phyloP scores from a whole-genome alignment of 2,113 vertebrate genomes.

The Bos indicus region DNA sequence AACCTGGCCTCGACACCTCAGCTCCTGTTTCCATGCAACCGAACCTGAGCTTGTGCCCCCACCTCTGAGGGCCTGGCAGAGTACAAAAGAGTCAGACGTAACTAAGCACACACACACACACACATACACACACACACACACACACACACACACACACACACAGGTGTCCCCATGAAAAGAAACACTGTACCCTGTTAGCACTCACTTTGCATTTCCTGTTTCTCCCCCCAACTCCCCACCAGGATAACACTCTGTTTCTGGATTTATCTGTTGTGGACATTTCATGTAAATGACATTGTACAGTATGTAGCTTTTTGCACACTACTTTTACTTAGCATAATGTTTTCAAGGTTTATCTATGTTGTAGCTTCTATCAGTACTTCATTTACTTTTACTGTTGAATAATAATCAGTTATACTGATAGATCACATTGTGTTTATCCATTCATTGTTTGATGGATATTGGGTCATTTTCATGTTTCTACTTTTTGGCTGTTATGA shows the following conservation, averaged over 20 bases:
- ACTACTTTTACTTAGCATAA: background rate
- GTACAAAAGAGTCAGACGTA: background rate
- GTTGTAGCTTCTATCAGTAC: background rate
- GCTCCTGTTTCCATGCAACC: accelerated
- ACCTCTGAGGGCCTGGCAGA: background rate
- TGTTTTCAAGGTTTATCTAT: background rate
- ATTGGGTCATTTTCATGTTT: background rate
- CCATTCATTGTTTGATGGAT: background rate
- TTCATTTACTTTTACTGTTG: background rate
- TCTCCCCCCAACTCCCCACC: background rate
- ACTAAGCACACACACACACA: background rate
- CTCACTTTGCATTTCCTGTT: background rate
- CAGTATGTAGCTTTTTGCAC: background rate
- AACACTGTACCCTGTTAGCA: background rate
- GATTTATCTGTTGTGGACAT: background rate
- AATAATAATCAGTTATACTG: background rate
- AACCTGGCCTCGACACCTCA: accelerated
- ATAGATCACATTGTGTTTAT: background rate
- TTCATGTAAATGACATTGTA: background rate
- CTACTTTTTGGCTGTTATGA: background rate
- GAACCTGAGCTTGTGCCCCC: accelerated
- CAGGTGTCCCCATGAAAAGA: background rate
- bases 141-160: background rate
- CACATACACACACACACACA: background rate
- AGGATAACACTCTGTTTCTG: background rate